Evolutionary conservation across 2,797 vertebrate genomes (phyloP).

Genomic region (Siniperca undulata): DNA sequence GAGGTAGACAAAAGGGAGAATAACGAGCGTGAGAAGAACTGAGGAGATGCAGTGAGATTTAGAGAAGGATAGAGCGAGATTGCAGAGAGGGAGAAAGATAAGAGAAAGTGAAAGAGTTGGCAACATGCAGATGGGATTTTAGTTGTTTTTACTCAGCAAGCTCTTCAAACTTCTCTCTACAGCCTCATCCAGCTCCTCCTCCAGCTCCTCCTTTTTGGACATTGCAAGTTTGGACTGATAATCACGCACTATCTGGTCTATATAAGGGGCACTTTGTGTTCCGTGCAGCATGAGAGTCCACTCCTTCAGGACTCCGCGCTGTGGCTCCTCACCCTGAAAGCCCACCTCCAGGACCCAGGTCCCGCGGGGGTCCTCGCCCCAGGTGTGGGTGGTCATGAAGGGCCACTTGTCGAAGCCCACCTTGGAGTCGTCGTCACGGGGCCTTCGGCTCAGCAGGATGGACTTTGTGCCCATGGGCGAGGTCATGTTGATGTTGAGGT

Average conservation of each 20-base stretch:
- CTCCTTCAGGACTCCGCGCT: slow-evolving; percentile 94
- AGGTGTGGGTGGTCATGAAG: slow-evolving; percentile 99
- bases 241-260: slow-evolving; percentile 98
- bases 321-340: slow-evolving; percentile 89
- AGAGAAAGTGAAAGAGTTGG: slow-evolving; percentile 57
- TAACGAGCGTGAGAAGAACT: slow-evolving; percentile 53
- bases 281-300: slow-evolving; percentile 99
- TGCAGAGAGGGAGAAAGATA: slow-evolving; percentile 52
- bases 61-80: slow-evolving; percentile 66
- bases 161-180: slow-evolving; percentile 97
- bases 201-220: slow-evolving; percentile 99
- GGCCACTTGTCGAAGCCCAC: slow-evolving; percentile 99
- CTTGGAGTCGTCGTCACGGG: slow-evolving; percentile 95
- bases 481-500: slow-evolving; percentile 98
- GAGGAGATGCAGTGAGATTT: slow-evolving; percentile 46
- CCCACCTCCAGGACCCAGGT: slow-evolving; percentile 96
- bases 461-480: slow-evolving; percentile 99
- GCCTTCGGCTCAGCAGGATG: slow-evolving; percentile 95
- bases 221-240: slow-evolving; percentile 99
- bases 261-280: slow-evolving; percentile 98
- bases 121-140: slow-evolving; percentile 85
- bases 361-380: slow-evolving; percentile 99
- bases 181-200: slow-evolving; percentile 98
- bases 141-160: slow-evolving; percentile 95
- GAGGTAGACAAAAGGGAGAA: slow-evolving; percentile 53